phyloP scores from a whole-genome alignment of 2,888 invertebrate species.

The Nymphalis urticae region DNA sequence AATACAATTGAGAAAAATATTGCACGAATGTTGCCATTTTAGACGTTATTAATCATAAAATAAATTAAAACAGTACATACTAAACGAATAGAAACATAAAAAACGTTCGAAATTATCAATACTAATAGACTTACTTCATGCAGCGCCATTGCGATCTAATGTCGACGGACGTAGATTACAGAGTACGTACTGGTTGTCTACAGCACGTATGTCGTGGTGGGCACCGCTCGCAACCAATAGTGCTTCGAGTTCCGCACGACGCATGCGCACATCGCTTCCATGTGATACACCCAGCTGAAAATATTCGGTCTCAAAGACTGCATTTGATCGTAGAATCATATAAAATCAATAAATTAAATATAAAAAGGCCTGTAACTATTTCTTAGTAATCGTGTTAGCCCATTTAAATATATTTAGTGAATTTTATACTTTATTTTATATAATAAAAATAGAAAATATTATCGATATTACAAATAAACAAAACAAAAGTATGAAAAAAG shows the following conservation, averaged over 20 bases:
- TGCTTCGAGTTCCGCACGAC: conserved; percentile 89
- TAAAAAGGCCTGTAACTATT: too few relatives aligned
- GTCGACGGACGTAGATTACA: conserved; percentile 39
- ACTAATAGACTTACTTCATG: conserved; percentile 10
- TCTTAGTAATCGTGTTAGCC: too few relatives aligned
- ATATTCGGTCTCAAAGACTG: background rate
- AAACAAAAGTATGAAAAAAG: conserved; percentile 39
- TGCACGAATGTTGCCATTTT: conserved; percentile 1
- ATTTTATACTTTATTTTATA: too few relatives aligned
- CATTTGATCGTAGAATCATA: background rate
- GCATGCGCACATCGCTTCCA: conserved; percentile 90
- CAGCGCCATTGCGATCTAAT: conserved; percentile 79
- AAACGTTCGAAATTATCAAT: conserved; percentile 5
- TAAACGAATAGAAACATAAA: background rate
- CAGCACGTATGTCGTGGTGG: conserved; percentile 83
- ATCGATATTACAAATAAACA: too few relatives aligned
- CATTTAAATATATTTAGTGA: too few relatives aligned
- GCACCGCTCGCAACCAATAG: conserved; percentile 76
- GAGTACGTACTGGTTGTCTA: conserved; percentile 89
- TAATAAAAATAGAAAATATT: too few relatives aligned
- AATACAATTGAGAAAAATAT: background rate
- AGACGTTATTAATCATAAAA: background rate
- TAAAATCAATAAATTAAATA: too few relatives aligned
- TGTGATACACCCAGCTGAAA: conserved; percentile 86
- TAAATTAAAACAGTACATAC: background rate